Base-by-base conservation (phyloP, 2,888 invertebrate genomes). In the Phaedon cochleariae region DNA sequence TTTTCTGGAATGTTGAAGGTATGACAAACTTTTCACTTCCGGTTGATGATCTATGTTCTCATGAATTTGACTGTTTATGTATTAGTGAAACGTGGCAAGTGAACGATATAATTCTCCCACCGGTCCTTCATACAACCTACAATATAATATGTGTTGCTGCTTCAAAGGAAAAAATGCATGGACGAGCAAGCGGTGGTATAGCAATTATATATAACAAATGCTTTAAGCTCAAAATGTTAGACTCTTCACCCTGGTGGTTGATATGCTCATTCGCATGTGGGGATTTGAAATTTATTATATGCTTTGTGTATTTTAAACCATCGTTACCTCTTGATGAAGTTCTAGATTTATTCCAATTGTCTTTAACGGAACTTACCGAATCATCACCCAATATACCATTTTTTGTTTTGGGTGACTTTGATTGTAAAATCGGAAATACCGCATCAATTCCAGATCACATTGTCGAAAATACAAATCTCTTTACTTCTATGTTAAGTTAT, bases 21-120 rank as follows among this genome's bases (percentile, higher is more conserved):
- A 48, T 48, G 20, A 3, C 3, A 48, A 18, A 48, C 18, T 48
- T 48, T 48, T 48, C 48, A 48, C 1, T 18, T 20, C 18, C 51
- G 6, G 51, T 51, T 51, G 51, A 51, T 51, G 51, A 51, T 51
- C 51, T 51, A 51, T 51, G 22, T 2, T 17, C 46, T 15, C 26
- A 34, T 34, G 31, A 34, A 10, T 34, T 34, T 10, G 31, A 34
- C 31, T 34, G 31, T 34, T 34, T 10, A 10, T 34, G 9, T 34
- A 34, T 34, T 7, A 34, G 6, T 34, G 31, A 34, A 34, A 34
- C 31, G 31, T 34, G 31, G 31, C 31, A 34, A 34, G 31, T 34
- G 31, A 10, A 34, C 6, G 31, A 34, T 34, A 34, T 34, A 34
- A 10, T 5, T 9, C 9, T 34, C 6, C 31, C 31, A 34, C 31